phyloP scores from a whole-genome alignment of 1,140 invertebrate genomes.

The Chionoecetes opilio region DNA sequence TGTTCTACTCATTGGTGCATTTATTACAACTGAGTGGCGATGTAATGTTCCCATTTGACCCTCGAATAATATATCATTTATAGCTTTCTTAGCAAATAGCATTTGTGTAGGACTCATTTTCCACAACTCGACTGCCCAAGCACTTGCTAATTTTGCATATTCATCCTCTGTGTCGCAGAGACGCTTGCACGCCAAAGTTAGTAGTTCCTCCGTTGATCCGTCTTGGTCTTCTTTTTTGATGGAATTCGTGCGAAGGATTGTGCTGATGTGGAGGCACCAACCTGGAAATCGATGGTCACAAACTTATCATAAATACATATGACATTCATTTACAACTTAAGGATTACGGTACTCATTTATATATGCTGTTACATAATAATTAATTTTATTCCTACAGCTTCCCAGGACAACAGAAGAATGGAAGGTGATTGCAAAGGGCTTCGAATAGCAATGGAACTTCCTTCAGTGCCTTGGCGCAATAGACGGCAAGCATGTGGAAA shows the following conservation, averaged over 20 bases:
- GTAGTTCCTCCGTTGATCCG: conserved; percentile 63
- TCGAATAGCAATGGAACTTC: conserved; percentile 78
- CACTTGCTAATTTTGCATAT: conserved; percentile 65
- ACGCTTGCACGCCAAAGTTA: conserved; percentile 62
- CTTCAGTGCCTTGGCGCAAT: conserved; percentile 79
- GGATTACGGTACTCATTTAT: no score
- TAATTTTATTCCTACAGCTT: conserved; percentile 73
- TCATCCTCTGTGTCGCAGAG: conserved; percentile 55
- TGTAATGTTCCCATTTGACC: conserved; percentile 70
- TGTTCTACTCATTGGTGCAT: conserved; percentile 57
- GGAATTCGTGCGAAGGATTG: no score
- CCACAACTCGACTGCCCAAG: conserved; percentile 61
- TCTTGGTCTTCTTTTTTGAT: conserved; percentile 61
- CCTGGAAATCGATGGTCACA: conserved; percentile 59
- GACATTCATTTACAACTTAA: conserved; percentile 5
- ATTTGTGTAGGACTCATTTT: conserved; percentile 64
- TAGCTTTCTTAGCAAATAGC: conserved; percentile 64
- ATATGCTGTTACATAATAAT: conserved; percentile 5
- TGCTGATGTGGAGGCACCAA: conserved; percentile 20
- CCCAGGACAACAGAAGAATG: conserved; percentile 66
- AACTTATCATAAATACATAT: conserved; percentile 66
- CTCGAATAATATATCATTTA: conserved; percentile 67
- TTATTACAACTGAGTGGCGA: conserved; percentile 67
- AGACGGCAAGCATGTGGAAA: conserved; percentile 79
- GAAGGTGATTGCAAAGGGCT: conserved; percentile 65